Conservation (phyloP, 2,797 vertebrate species). For the Tapera naevia region DNA sequence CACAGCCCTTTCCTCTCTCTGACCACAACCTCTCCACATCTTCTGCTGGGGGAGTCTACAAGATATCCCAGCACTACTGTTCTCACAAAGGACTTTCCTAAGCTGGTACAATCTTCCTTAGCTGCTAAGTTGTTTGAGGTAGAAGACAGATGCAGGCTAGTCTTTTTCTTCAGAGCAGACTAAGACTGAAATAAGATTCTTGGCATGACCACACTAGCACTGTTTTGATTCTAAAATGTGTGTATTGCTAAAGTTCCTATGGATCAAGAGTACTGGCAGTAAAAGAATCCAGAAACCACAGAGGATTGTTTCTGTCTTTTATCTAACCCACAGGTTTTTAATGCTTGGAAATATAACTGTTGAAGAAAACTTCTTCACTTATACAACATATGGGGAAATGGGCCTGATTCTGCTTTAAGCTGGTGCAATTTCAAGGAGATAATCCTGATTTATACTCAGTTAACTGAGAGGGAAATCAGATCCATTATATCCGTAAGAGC, state of each 20-base stretch:
- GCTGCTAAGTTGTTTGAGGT: neutral
- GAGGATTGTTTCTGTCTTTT: neutral
- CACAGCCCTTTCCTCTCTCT: neutral
- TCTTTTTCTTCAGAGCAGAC: neutral
- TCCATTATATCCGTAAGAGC: neutral
- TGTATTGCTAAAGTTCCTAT: neutral
- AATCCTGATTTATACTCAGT: neutral
- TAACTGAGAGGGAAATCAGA: constrained; percentile 24
- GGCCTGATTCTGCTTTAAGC: neutral
- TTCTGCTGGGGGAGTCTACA: neutral
- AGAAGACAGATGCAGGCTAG: neutral
- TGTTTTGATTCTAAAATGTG: neutral
- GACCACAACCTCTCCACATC: neutral
- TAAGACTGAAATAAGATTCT: neutral
- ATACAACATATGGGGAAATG: neutral
- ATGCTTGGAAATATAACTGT: neutral
- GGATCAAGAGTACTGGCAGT: neutral
- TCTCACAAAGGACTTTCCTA: neutral
- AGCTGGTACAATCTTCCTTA: neutral
- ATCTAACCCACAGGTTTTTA: neutral
- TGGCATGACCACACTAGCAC: neutral
- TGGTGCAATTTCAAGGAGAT: neutral
- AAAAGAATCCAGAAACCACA: neutral
- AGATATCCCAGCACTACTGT: neutral
- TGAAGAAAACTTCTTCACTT: neutral